Evolutionary conservation across 1,140 invertebrate genomes (phyloP), one percentile per base, ranked within the genome.

Genomic region (Drosophila kohkoa): DNA sequence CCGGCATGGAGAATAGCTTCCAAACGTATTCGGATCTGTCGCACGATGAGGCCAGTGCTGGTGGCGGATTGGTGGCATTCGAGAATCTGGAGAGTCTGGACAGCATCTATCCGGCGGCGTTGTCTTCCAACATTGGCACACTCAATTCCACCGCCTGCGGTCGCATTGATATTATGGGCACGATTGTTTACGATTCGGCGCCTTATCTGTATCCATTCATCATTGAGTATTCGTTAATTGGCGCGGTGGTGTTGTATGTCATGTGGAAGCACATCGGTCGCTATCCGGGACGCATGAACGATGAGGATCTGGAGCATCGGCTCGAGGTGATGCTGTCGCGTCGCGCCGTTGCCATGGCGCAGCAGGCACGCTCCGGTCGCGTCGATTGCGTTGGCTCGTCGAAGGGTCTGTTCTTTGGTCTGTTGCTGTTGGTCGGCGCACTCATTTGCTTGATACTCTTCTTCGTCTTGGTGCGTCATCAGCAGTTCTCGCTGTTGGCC

Each of bases 261-360:
- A 99, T 99, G 96, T 99, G 98, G 98, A 97, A 97, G 89, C 97
- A 98, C 93, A 98, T 99, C 92, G 97, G 97, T 41, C 95, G 96
- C 79, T 96, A 97, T 93, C 96, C 96, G 1, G 95, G 95, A 93
- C 96, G 96, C 82, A 95, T 96, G 81, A 96, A 95, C 75, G 96
- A 97, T 85, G 96, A 97, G 93, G 96, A 97, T 93, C 93, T 97
- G 79, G 96, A 97, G 93, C 96, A 96, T 90, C 94, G 96, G 88
- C 93, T 97, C 86, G 96, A 97, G 92, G 96, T 96, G 70, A 97
- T 97, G 96, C 93, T 97, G 41, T 97, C 96, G 30, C 94, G 96
- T 82, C 95, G 96, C 79, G 96, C 96, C 48, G 96, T 97, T 48
- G 96, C 96, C 67, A 94, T 97, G 92, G 96, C 96, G 52, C 96